Evolutionary conservation across 2,797 vertebrate species (phyloP).

Genomic region (Esox lucius): DNA sequence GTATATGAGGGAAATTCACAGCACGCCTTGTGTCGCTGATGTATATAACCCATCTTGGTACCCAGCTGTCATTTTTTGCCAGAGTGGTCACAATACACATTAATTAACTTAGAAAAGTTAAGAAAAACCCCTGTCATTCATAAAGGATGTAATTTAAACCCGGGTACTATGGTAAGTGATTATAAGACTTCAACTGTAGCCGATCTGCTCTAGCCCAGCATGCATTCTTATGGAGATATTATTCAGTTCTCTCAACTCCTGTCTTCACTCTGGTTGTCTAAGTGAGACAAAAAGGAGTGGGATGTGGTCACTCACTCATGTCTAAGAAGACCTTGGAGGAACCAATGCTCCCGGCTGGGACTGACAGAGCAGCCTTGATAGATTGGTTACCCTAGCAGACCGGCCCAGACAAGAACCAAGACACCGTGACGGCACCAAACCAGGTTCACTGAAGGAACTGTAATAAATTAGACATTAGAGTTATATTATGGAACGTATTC

Average conservation of each 20-base stretch:
- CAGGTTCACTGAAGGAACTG: constrained; percentile 49
- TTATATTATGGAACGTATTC: constrained; percentile 49
- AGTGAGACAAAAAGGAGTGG: constrained; percentile 66
- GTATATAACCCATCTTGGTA: not conserved
- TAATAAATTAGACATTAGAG: constrained; percentile 9
- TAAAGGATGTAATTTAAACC: not conserved
- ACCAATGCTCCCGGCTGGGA: constrained; percentile 45
- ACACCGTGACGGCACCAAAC: constrained; percentile 52
- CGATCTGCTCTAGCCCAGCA: not conserved
- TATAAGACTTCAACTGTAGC: not conserved
- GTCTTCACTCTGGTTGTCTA: constrained; percentile 41
- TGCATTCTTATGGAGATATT: constrained; percentile 63
- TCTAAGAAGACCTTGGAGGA: constrained; percentile 74
- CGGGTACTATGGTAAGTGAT: not conserved
- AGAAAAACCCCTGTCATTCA: not conserved
- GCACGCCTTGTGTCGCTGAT: not conserved
- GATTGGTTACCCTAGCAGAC: constrained; percentile 54
- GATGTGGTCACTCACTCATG: constrained; percentile 72
- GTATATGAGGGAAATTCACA: not conserved
- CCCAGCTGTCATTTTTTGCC: constrained; percentile 46
- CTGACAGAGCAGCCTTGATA: constrained; percentile 56
- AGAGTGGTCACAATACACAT: not conserved
- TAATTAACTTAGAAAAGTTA: not conserved
- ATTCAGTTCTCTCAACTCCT: constrained; percentile 47
- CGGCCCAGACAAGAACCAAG: constrained; percentile 40